Evolutionary conservation across 2,888 invertebrate genomes (phyloP).

Genomic region (Phytoseiulus persimilis): DNA sequence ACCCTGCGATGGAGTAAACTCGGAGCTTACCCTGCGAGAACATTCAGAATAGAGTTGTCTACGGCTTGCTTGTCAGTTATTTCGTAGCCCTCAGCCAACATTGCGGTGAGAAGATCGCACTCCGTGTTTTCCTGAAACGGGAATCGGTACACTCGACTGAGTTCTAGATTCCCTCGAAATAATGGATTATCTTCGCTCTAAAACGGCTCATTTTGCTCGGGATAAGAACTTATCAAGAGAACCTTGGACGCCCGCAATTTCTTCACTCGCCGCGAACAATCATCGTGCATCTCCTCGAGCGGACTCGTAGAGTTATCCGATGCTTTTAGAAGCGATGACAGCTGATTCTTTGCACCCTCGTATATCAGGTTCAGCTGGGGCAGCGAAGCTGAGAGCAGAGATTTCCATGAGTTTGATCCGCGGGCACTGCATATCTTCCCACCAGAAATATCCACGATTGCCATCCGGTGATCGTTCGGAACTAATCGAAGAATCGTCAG

Average conservation of each 20-base stretch:
- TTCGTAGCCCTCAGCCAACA: neutral
- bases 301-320: neutral
- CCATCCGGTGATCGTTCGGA: too few species aligned
- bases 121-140: neutral
- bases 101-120: neutral
- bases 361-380: neutral
- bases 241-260: neutral
- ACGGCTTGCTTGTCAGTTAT: neutral
- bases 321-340: neutral
- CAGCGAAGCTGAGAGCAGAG: neutral
- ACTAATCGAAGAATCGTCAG: too few species aligned
- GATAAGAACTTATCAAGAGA: neutral
- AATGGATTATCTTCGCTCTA: too few species aligned
- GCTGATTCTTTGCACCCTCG: neutral
- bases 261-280: neutral
- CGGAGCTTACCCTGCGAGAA: neutral
- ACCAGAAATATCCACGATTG: neutral
- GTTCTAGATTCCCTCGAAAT: too few species aligned
- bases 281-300: conserved; percentile 6
- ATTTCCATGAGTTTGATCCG: too few species aligned
- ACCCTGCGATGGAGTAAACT: neutral
- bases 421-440: too few species aligned
- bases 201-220: too few species aligned
- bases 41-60: neutral
- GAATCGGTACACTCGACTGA: neutral